A percentile compares a stretch with the other conserved stretches of the same genome.
phyloP scores from a whole-genome alignment of 2,113 vertebrate species.

The Upupa epops region DNA sequence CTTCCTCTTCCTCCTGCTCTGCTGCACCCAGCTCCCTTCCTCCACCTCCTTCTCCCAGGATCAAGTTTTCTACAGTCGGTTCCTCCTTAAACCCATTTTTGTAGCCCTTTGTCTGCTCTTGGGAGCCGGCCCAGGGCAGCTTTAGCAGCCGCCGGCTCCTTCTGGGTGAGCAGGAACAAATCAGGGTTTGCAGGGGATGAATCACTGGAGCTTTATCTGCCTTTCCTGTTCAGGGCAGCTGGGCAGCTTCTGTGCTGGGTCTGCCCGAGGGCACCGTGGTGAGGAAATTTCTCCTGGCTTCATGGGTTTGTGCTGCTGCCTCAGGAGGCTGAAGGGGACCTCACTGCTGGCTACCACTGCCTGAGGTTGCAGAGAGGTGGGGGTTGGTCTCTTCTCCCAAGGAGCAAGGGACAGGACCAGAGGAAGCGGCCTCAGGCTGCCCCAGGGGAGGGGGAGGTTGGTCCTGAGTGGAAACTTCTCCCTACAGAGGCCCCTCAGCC shows the following conservation, averaged over 20 bases:
- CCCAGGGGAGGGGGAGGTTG: too few relatives aligned
- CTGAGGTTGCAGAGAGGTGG: too few relatives aligned
- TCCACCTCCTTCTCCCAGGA: conserved; percentile 50
- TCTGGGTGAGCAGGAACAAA: conserved; percentile 30
- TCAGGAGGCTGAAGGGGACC: too few relatives aligned
- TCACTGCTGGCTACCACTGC: too few relatives aligned
- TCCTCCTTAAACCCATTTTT: conserved; percentile 34
- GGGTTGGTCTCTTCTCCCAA: too few relatives aligned
- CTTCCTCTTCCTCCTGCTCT: conserved; percentile 57
- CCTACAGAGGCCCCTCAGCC: too few relatives aligned
- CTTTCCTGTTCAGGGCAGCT: neutral
- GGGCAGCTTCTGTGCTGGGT: neutral
- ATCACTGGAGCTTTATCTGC: conserved; percentile 48
- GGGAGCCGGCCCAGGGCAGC: conserved; percentile 21
- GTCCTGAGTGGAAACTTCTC: too few relatives aligned
- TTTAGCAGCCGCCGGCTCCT: conserved; percentile 45
- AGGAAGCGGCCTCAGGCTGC: too few relatives aligned
- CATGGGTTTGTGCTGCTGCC: neutral
- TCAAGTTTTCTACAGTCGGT: neutral
- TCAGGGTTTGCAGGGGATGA: conserved; percentile 35
- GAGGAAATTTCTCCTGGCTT: neutral
- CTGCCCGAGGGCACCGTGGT: neutral
- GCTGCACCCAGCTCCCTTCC: neutral
- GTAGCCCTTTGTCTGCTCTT: conserved; percentile 23
- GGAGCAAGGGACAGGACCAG: too few relatives aligned